Base-by-base conservation (phyloP, 92 coral and sea anemone species). In the Zoanthus gigantus region DNA sequence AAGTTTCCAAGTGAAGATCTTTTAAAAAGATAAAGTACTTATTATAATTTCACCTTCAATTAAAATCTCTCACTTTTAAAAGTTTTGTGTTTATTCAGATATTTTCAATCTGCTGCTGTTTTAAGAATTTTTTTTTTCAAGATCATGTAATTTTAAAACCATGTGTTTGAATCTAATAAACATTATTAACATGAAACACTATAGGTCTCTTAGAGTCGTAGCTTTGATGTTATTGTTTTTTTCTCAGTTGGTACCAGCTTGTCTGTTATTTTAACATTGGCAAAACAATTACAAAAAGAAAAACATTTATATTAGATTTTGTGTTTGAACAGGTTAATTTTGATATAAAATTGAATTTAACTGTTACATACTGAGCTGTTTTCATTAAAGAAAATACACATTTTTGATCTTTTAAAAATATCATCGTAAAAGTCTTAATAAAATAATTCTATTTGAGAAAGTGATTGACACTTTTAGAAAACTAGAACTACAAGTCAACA, bases 131-230 rank as follows among this genome's bases (percentile, higher is more conserved):
- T n/a, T n/a, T n/a, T 34, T 44, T 23, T 53, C 23, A 9, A 63
- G 60, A 45, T 81, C 85, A 81, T 81, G 75, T 81, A 81, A 81
- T 65, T 81, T 81, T 81, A 81, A 81, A 81, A 81, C 74, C 85
- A 81, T 81, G 85, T 81, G 85, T 65, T 81, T 9, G 1, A 66
- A 66, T n/a, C 58, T 13, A 81, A 66, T 81, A 66, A 9, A 42
- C 23, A 14, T 30, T 17, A 29, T 45, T 4, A 3, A 69, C n/a
- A n/a, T n/a, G n/a, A n/a, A n/a, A 57, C 63, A 61, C 44, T 66
- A 66, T 81, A 66, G 46, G 57, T 66, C 47, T 63, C 18, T 29
- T 16, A 15, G n/a, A 45, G 28, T 79, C 29, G 16, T 47, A 61
- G 4, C 50, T 81, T 65, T 11, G 23, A n/a, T 81, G 75, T 81